Evolutionary conservation across 1,140 invertebrate genomes (phyloP).

Genomic region (Plectrocnemia conspersa): DNA sequence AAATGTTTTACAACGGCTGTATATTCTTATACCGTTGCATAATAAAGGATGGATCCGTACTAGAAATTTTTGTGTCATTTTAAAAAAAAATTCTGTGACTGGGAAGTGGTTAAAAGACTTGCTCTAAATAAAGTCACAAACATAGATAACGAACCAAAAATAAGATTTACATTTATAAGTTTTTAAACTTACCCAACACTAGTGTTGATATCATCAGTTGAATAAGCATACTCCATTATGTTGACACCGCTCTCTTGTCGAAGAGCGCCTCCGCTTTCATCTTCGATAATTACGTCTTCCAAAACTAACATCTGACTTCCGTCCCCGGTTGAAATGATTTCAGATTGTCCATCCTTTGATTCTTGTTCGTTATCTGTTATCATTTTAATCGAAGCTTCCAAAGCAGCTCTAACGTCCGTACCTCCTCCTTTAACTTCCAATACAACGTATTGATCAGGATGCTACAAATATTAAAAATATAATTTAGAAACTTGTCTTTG

Average conservation of each 20-base stretch:
- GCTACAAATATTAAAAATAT: no score
- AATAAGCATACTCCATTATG: constrained; percentile 13
- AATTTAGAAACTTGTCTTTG: no score
- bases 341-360: not conserved
- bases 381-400: constrained; percentile 27
- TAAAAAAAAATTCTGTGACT: no score
- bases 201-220: not conserved
- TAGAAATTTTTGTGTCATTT: no score
- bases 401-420: constrained; percentile 15
- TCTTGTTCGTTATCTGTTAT: not conserved
- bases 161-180: not conserved
- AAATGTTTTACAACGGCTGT: no score
- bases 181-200: not conserved
- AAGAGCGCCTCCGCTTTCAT: constrained; percentile 2
- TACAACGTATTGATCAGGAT: constrained; percentile 24
- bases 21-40: no score
- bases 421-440: constrained; percentile 27
- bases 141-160: not conserved
- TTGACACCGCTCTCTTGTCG: not conserved
- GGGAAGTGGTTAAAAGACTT: no score
- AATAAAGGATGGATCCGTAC: no score
- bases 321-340: not conserved
- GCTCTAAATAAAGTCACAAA: no score
- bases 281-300: constrained; percentile 22
- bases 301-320: constrained; percentile 4